Percentiles rank a stretch among this genome's conserved stretches.
These are phyloP conservation scores for Heterocephalus glaber DNA, from an alignment of 2,113 vertebrate species.

Conservation along the genomic window DNA sequence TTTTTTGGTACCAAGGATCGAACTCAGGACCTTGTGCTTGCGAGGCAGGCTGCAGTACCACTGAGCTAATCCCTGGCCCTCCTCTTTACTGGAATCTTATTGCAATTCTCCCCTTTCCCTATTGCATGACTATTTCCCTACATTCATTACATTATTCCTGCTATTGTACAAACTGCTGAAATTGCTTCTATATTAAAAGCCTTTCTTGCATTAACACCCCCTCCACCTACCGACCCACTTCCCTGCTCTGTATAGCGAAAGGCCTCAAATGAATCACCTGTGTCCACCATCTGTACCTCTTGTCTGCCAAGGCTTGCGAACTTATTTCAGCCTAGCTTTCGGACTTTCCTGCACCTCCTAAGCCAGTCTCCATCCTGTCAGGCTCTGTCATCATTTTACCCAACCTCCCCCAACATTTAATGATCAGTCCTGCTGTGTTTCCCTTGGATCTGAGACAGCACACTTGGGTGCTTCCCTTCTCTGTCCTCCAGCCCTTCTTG, in stretches of 20 bases:
- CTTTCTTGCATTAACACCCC: background rate
- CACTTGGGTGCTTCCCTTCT: background rate
- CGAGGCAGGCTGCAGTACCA: no score
- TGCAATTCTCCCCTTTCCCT: background rate
- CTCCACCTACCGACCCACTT: constrained; percentile 58
- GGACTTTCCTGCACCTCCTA: background rate
- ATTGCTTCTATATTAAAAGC: background rate
- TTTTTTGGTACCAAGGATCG: no score
- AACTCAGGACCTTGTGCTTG: no score
- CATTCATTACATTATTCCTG: background rate
- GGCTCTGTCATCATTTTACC: background rate
- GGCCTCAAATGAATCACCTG: constrained; percentile 59
- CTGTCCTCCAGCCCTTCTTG: background rate
- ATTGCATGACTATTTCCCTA: background rate
- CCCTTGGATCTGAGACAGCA: background rate
- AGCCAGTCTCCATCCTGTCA: background rate
- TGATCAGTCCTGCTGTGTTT: background rate
- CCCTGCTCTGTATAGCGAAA: constrained; percentile 33
- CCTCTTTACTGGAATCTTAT: background rate
- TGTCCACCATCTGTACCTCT: background rate
- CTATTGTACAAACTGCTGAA: background rate
- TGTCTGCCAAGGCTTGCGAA: constrained; percentile 13
- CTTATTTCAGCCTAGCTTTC: background rate
- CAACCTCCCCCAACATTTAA: background rate
- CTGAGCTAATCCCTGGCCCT: no score